A percentile compares a stretch with the other conserved stretches of the same genome.
phyloP scores from a whole-genome alignment of 2,113 vertebrate genomes.

The Eulemur macaco region DNA sequence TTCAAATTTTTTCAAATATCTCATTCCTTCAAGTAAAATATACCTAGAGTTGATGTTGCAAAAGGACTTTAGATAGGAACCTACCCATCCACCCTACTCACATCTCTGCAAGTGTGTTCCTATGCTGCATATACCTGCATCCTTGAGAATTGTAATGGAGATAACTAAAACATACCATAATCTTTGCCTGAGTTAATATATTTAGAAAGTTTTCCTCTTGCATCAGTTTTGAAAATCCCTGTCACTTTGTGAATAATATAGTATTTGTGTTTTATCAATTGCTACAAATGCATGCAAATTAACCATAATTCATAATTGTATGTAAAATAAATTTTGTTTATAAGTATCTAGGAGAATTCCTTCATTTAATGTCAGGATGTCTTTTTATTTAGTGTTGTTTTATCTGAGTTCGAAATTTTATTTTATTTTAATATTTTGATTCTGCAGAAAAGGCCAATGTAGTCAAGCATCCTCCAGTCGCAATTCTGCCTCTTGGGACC shows the following conservation, averaged over 20 bases:
- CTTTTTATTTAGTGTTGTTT: not conserved
- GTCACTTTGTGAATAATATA: not conserved
- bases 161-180: not conserved
- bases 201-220: not conserved
- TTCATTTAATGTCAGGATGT: not conserved
- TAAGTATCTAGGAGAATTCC: not conserved
- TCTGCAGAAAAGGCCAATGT: conserved; percentile 94
- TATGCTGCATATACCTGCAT: not conserved
- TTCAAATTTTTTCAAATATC: not conserved
- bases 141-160: not conserved
- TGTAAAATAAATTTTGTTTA: not conserved
- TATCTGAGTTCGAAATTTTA: not conserved
- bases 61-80: not conserved
- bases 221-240: not conserved
- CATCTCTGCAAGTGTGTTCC: accelerated
- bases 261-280: not conserved
- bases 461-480: conserved; percentile 94
- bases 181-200: not conserved
- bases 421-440: not conserved
- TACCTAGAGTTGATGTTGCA: not conserved
- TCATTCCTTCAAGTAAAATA: not conserved
- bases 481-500: conserved; percentile 96
- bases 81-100: not conserved
- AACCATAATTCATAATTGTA: not conserved
- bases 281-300: not conserved